phyloP scores from a whole-genome alignment of 2,113 vertebrate species.

The Lophius piscatorius region DNA sequence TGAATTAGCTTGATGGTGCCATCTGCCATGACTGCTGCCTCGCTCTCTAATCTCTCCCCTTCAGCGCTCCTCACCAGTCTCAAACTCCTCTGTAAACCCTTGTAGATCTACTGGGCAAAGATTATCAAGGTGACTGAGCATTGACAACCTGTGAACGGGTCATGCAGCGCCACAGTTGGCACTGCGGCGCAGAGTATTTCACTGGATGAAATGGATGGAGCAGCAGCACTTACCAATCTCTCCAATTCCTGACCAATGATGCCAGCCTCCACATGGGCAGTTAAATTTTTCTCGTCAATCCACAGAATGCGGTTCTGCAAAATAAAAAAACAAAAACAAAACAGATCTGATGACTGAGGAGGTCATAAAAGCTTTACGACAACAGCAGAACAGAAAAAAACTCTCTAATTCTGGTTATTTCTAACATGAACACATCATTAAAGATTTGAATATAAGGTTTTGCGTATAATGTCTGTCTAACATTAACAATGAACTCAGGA shows the following conservation, averaged over 20 bases:
- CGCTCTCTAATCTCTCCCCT: conserved; percentile 82
- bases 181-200: conserved; percentile 3
- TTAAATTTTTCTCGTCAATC: conserved; percentile 98
- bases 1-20: conserved; percentile 89
- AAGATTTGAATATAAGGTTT: conserved; percentile 26
- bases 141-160: conserved; percentile 8
- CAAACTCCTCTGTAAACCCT: conserved; percentile 40
- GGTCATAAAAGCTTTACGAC: conserved; percentile 26
- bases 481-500: conserved; percentile 8
- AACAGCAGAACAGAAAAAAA: neutral
- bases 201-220: conserved; percentile 26
- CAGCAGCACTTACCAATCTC: conserved; percentile 84
- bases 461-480: conserved; percentile 15
- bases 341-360: conserved; percentile 1
- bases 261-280: conserved; percentile 92
- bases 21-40: conserved; percentile 88
- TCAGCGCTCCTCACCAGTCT: conserved; percentile 52
- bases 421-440: conserved; percentile 3
- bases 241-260: conserved; percentile 97
- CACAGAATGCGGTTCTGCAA: conserved; percentile 94
- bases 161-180: conserved; percentile 15
- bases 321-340: conserved; percentile 13
- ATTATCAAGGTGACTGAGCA: conserved; percentile 49
- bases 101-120: conserved; percentile 34
- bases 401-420: neutral